Evolutionary conservation across 2,797 vertebrate species (phyloP).

Genomic region (Acanthurus tractus): DNA sequence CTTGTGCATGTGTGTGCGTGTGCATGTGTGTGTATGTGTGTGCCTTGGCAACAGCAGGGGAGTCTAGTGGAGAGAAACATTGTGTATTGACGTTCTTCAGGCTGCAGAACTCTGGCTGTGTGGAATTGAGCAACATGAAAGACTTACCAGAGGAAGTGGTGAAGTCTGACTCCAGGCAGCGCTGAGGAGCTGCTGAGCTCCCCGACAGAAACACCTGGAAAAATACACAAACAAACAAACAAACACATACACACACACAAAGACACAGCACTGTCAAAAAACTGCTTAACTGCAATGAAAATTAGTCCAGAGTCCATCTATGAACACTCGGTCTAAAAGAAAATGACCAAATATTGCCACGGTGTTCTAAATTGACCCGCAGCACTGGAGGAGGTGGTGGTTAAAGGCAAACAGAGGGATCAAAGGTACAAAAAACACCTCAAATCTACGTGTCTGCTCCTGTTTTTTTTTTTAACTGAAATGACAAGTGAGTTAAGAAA

Average conservation of each 20-base stretch:
- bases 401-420: constrained; percentile 12
- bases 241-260: constrained; percentile 31
- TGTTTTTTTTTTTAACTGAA: background rate
- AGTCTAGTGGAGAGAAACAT: constrained; percentile 11
- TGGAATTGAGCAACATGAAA: constrained; percentile 50
- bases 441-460: background rate
- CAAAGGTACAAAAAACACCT: background rate
- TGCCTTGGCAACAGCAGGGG: constrained; percentile 17
- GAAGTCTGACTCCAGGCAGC: constrained; percentile 70
- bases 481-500: background rate
- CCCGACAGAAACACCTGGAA: constrained; percentile 73
- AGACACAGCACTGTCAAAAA: constrained; percentile 21
- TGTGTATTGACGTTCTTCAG: constrained; percentile 43
- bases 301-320: constrained; percentile 9
- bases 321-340: background rate
- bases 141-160: constrained; percentile 79
- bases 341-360: background rate
- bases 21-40: constrained; percentile 29
- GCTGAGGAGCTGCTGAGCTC: constrained; percentile 71
- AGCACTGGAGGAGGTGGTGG: background rate
- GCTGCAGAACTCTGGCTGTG: constrained; percentile 43
- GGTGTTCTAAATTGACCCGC: constrained; percentile 13
- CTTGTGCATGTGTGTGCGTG: constrained; percentile 18
- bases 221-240: constrained; percentile 33
- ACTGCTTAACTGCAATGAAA: constrained; percentile 28